phyloP scores from a whole-genome alignment of 2,113 vertebrate genomes.

The Eidolon helvum region DNA sequence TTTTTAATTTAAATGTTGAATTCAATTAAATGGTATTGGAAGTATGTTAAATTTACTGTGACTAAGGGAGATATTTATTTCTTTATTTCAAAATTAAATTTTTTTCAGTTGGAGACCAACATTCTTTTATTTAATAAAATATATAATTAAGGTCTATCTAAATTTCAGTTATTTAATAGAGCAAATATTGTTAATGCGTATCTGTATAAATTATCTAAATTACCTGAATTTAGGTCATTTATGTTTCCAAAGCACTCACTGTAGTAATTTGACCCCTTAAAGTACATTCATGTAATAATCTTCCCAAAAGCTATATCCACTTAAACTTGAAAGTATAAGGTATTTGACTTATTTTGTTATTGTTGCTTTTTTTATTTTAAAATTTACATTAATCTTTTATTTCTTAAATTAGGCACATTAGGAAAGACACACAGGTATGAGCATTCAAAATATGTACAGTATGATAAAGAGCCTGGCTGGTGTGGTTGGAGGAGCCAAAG shows the following conservation, averaged over 20 bases:
- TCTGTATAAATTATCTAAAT: constrained; percentile 38
- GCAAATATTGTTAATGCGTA: not conserved
- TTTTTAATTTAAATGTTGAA: constrained; percentile 50
- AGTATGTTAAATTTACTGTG: constrained; percentile 23
- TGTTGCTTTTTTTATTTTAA: not conserved
- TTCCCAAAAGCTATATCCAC: not conserved
- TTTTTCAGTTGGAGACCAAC: constrained; percentile 9
- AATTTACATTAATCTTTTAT: constrained; percentile 11
- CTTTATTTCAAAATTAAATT: constrained; percentile 44
- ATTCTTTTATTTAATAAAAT: constrained; percentile 51
- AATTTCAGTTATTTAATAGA: constrained; percentile 44
- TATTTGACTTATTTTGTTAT: not conserved
- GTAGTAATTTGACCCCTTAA: not conserved
- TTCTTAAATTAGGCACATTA: constrained; percentile 1
- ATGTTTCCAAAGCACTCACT: constrained; percentile 19
- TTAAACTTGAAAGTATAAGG: not conserved
- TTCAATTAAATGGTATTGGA: constrained; percentile 44
- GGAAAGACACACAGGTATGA: not conserved
- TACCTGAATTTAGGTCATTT: constrained; percentile 7
- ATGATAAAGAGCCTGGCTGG: not conserved
- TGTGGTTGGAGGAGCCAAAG: not conserved
- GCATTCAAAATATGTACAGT: not conserved
- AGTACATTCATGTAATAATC: not conserved
- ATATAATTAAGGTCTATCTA: constrained; percentile 40
- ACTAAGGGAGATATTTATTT: constrained; percentile 22